Evolutionary conservation across 2,113 vertebrate species (phyloP).

Genomic region (Urocolius indicus): DNA sequence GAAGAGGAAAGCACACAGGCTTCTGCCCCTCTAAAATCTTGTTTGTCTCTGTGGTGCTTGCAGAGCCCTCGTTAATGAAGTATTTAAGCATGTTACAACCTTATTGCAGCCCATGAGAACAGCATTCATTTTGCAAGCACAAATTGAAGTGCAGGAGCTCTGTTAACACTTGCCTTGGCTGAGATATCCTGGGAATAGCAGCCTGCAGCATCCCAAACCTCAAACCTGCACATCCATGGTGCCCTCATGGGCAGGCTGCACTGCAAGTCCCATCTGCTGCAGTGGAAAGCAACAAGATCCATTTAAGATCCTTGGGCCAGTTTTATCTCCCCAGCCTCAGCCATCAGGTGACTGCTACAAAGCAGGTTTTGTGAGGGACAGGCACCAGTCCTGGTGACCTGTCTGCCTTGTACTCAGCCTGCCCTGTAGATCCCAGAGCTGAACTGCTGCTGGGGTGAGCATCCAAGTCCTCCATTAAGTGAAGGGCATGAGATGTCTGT

Average conservation of each 20-base stretch:
- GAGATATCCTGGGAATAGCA: not conserved
- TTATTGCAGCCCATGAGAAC: constrained; percentile 16
- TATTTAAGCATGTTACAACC: constrained; percentile 45
- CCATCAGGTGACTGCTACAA: not conserved
- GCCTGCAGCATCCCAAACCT: not conserved
- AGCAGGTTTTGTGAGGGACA: not conserved
- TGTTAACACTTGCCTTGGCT: constrained; percentile 19
- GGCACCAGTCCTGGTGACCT: not conserved
- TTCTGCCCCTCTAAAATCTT: constrained; percentile 17
- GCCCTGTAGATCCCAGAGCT: not conserved
- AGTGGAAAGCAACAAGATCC: fast-evolving
- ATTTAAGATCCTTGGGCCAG: not conserved
- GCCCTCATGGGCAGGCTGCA: not conserved
- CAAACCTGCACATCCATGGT: fast-evolving
- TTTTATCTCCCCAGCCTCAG: not conserved
- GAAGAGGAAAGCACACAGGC: constrained; percentile 16
- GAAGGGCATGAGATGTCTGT: not conserved
- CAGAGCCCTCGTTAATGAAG: constrained; percentile 49
- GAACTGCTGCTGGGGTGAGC: not conserved
- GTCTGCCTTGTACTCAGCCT: not conserved
- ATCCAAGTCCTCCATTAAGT: not conserved
- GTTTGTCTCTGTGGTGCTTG: not conserved
- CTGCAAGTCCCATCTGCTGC: not conserved
- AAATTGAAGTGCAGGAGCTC: not conserved
- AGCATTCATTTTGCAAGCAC: not conserved